These are phyloP conservation scores for Cotesia typhae DNA, from an alignment of 1,140 invertebrate species.

Conservation along the genomic window DNA sequence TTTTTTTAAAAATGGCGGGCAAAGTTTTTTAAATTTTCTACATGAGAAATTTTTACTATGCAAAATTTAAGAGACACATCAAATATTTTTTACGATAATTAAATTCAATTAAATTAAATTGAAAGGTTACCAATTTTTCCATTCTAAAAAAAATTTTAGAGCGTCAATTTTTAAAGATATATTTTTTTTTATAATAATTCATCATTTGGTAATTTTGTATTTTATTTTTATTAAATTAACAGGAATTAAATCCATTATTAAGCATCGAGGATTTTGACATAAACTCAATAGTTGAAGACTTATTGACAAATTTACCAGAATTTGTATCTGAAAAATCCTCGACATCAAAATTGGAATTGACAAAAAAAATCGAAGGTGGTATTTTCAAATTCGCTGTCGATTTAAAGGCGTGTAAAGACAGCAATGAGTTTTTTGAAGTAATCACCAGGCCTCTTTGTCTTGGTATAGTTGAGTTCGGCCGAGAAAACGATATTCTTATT, in stretches of 20 bases:
- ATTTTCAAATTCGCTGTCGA: neutral
- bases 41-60: no score
- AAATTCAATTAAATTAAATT: no score
- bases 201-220: no score
- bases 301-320: constrained; percentile 2
- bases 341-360: neutral
- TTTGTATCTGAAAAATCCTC: neutral
- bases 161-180: no score
- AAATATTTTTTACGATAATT: no score
- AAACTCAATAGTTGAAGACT: neutral
- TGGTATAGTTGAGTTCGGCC: neutral
- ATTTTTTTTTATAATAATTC: no score
- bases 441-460: neutral
- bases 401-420: neutral
- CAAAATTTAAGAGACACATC: no score
- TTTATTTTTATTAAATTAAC: neutral
- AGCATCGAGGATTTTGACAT: constrained; percentile 11
- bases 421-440: neutral
- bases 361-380: constrained; percentile 13
- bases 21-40: no score
- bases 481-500: neutral
- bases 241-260: constrained; percentile 19
- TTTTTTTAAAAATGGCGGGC: no score
- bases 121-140: no score
- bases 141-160: no score